These are phyloP conservation scores for Onthophagus sagittarius DNA, from an alignment of 2,888 invertebrate species.

Conservation along the genomic window DNA sequence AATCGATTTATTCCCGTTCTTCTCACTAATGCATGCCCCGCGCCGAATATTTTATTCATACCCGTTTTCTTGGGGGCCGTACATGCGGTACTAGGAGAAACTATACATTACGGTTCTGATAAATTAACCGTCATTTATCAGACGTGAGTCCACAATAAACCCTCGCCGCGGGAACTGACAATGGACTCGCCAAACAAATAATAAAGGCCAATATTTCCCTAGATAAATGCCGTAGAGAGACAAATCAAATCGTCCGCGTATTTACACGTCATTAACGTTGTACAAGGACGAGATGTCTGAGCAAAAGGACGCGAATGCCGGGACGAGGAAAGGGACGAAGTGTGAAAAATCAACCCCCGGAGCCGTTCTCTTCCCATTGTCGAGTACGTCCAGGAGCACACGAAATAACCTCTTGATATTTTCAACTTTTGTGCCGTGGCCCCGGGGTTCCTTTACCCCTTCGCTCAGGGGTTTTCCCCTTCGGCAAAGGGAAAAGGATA, in stretches of 20 bases:
- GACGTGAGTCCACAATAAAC: background rate
- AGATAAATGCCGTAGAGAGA: background rate
- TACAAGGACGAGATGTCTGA: background rate
- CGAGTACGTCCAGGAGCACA: constrained; percentile 28
- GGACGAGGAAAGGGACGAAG: constrained; percentile 29
- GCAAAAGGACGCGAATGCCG: background rate
- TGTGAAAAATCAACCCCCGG: constrained; percentile 40
- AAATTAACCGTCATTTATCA: background rate
- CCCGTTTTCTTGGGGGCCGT: background rate
- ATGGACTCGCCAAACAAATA: background rate
- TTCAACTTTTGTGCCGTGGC: constrained; percentile 10
- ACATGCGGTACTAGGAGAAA: background rate
- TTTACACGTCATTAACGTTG: background rate
- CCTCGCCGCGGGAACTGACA: background rate
- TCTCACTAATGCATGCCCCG: background rate
- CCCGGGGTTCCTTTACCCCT: background rate
- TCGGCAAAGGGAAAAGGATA: background rate
- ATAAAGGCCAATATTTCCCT: background rate
- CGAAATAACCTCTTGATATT: constrained; percentile 36
- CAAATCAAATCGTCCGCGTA: background rate
- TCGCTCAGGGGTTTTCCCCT: background rate
- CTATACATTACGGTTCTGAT: background rate
- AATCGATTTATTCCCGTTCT: background rate
- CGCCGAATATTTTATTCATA: background rate
- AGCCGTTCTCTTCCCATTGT: constrained; percentile 32